Base-by-base conservation (phyloP, 64 coral and sea anemone species). In the Cladopsammia gracilis region DNA sequence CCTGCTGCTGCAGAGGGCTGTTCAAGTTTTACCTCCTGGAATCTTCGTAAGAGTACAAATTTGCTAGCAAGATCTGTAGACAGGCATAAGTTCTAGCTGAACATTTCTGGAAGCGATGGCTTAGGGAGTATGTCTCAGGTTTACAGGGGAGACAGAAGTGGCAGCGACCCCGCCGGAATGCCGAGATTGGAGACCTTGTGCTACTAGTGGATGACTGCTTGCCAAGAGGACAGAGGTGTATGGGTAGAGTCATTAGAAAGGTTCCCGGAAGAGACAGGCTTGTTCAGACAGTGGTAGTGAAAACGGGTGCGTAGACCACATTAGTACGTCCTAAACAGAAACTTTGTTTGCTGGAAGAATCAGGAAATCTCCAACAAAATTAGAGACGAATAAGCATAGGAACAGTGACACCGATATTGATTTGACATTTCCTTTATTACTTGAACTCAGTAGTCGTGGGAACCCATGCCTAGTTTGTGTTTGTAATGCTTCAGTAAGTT, bases 101-200 rank as follows among this genome's bases (percentile, higher is more conserved):
- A 14, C 73, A 89, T 78, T 89, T 77, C 24, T 91, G 89, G 75
- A 71, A 57, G 18, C 44, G 74, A 23, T 90, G 88, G 88, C 48
- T 90, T 2, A 57, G 46, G 19, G 89, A 91, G 50, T 91, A 82
- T 20, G 13, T 71, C 18, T 62, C 77, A 46, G 49, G 62, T 9
- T 73, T 91, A 52, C 89, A 91, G 49, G 89, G 82, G 62, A 91
- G 89, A 91, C 77, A 74, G 64, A 91, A 79, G 57, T 91, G 78
- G 89, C 62, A 91, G 10, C 26, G 50, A 34, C 42, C 75, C 47
- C 13, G 15, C 6, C 89, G 78, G 50, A 83, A 91, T 81, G 77
- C 78, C 43, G 16, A 91, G 19, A 34, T 83, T 91, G 78, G 89
- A 57, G 89, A 91, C 25, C 61, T 91, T 19, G 89, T 83, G 15